Conservation (phyloP, 2,888 invertebrate species). For the Atrina japonica region DNA sequence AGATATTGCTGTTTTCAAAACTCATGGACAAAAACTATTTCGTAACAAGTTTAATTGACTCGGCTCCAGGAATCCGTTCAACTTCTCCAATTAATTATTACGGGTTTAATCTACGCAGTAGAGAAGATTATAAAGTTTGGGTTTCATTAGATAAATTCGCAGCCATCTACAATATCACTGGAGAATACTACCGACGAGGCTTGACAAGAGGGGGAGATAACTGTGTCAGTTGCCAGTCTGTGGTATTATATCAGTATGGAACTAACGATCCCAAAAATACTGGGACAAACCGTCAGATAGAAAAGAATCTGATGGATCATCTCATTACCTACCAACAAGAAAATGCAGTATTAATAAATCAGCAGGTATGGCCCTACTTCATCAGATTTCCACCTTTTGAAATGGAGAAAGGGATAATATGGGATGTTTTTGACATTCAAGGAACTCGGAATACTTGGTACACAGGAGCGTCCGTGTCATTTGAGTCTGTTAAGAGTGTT, state of each 20-base stretch:
- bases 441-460: conserved; percentile 33
- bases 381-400: conserved; percentile 5
- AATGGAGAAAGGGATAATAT: conserved; percentile 5
- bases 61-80: background rate
- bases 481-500: conserved; percentile 25
- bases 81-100: background rate
- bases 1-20: background rate
- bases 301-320: background rate
- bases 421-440: conserved; percentile 33
- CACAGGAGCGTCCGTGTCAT: conserved; percentile 18
- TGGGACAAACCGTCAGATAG: background rate
- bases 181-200: conserved; percentile 16
- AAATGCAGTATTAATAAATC: background rate
- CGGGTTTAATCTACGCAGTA: background rate
- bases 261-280: conserved; percentile 1
- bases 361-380: conserved; percentile 12
- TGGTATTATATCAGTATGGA: conserved; percentile 9
- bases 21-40: background rate
- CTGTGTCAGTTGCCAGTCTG: conserved; percentile 6
- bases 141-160: background rate
- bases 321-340: background rate
- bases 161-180: conserved; percentile 5
- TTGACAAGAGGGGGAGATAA: conserved; percentile 14
- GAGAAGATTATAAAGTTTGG: background rate
- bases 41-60: background rate